Conservation (phyloP, 1,140 invertebrate species). For the Drosophila obscura region DNA sequence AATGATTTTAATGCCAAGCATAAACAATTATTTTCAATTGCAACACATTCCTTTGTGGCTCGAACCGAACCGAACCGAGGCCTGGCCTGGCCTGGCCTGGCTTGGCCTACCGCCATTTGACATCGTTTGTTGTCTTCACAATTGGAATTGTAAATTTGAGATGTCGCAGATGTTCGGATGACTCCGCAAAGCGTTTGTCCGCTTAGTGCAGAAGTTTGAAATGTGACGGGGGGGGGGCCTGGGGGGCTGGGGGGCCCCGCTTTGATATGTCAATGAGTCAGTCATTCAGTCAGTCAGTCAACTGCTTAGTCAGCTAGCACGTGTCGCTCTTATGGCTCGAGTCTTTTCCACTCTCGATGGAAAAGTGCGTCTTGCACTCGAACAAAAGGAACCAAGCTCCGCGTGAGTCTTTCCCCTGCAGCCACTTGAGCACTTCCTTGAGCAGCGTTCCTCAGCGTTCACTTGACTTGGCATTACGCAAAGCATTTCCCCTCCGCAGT, state of each 20-base stretch:
- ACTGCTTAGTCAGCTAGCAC: slow-evolving; percentile 30
- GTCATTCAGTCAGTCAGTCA: slow-evolving; percentile 22
- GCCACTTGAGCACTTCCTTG: no score
- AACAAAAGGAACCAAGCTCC: background rate
- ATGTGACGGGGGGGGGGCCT: slow-evolving; percentile 1
- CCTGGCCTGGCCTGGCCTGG: slow-evolving; percentile 18
- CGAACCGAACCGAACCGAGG: background rate
- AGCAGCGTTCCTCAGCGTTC: no score
- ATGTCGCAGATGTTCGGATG: slow-evolving; percentile 69
- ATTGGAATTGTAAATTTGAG: slow-evolving; percentile 71
- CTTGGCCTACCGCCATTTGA: slow-evolving; percentile 60
- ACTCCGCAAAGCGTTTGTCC: slow-evolving; percentile 25
- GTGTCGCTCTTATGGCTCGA: slow-evolving; percentile 15
- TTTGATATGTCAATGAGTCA: slow-evolving; percentile 39
- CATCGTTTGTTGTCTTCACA: slow-evolving; percentile 46
- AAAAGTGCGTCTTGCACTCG: slow-evolving; percentile 32
- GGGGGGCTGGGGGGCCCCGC: no score
- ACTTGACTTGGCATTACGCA: slow-evolving; percentile 22
- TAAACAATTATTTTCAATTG: slow-evolving; percentile 80
- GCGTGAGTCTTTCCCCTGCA: no score
- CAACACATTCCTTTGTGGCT: slow-evolving; percentile 77
- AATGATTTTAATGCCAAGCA: slow-evolving; percentile 78
- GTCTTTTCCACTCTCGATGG: no score
- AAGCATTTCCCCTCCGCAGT: slow-evolving; percentile 10
- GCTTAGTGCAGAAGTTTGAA: slow-evolving; percentile 12